A percentile compares a stretch with the other conserved stretches of the same genome.
Evolutionary conservation across 2,888 invertebrate genomes (phyloP).

Genomic region (Chymomyza caudatula): DNA sequence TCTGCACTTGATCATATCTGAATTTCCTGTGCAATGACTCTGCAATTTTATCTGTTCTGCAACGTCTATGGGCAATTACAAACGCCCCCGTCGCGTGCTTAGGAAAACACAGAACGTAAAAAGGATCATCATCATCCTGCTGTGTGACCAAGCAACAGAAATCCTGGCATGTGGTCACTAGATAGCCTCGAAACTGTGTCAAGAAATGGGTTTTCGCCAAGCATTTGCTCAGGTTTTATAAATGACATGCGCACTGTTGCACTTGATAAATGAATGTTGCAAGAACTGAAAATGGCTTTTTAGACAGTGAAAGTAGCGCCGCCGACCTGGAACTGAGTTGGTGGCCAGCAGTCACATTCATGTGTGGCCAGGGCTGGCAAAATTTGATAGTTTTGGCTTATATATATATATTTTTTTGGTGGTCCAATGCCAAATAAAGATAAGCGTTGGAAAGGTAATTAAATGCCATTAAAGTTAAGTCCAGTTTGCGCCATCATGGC

Average conservation of each 20-base stretch:
- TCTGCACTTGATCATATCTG: not conserved
- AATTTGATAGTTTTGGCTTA: constrained; percentile 23
- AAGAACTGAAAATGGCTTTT: constrained; percentile 54
- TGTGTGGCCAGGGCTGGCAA: constrained; percentile 47
- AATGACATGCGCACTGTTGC: constrained; percentile 51
- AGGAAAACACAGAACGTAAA: constrained; percentile 28
- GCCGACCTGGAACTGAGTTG: constrained; percentile 29
- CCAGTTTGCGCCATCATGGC: constrained; percentile 22
- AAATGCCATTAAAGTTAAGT: constrained; percentile 63
- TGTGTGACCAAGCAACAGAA: constrained; percentile 27
- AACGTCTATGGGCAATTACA: constrained; percentile 41
- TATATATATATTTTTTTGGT: constrained; percentile 38
- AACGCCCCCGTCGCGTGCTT: constrained; percentile 56
- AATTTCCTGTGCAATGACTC: not conserved
- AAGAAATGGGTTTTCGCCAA: constrained; percentile 35
- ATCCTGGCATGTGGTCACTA: constrained; percentile 41
- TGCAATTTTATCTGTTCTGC: not conserved
- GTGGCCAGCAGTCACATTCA: not conserved
- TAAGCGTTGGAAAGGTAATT: constrained; percentile 53
- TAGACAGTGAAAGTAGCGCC: constrained; percentile 65
- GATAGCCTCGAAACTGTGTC: constrained; percentile 3
- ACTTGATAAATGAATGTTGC: constrained; percentile 61
- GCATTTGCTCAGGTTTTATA: constrained; percentile 34
- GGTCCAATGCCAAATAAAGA: constrained; percentile 35
- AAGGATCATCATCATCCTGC: constrained; percentile 47